phyloP scores from a whole-genome alignment of 2,797 vertebrate genomes.

The Epinephelus coioides region DNA sequence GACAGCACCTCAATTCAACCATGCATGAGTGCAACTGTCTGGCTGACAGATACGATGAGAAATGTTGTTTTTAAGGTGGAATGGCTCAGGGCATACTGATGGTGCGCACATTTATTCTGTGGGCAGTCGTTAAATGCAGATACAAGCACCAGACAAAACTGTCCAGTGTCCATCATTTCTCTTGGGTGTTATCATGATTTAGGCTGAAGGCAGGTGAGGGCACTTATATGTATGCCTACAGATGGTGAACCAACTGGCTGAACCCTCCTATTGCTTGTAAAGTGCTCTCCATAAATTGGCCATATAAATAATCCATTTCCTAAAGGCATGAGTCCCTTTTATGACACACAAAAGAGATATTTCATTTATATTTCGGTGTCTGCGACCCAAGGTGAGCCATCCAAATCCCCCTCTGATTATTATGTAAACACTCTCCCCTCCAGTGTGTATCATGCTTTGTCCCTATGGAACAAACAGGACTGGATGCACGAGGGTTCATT shows the following conservation, averaged over 20 bases:
- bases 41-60: slow-evolving; percentile 32
- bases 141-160: not conserved
- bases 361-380: slow-evolving; percentile 61
- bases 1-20: slow-evolving; percentile 43
- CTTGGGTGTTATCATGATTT: slow-evolving; percentile 15
- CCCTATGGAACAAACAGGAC: slow-evolving; percentile 68
- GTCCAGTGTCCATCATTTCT: slow-evolving; percentile 2
- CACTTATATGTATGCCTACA: slow-evolving; percentile 37
- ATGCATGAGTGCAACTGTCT: slow-evolving; percentile 40
- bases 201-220: slow-evolving; percentile 13
- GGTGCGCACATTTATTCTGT: not conserved
- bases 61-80: slow-evolving; percentile 49
- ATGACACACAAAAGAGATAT: slow-evolving; percentile 61
- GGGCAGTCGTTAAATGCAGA: slow-evolving; percentile 11
- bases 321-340: slow-evolving; percentile 33
- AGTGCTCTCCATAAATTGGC: slow-evolving; percentile 52
- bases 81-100: slow-evolving; percentile 16
- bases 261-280: slow-evolving; percentile 53
- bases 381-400: slow-evolving; percentile 67
- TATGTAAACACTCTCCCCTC: slow-evolving; percentile 70
- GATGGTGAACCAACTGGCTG: slow-evolving; percentile 44
- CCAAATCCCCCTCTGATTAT: slow-evolving; percentile 68
- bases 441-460: slow-evolving; percentile 65
- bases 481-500: slow-evolving; percentile 72
- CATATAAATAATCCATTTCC: slow-evolving; percentile 60